Percentiles rank a stretch among this genome's conserved stretches.
Evolutionary conservation across 2,888 invertebrate genomes (phyloP).

Genomic region (Galeruca laticollis): DNA sequence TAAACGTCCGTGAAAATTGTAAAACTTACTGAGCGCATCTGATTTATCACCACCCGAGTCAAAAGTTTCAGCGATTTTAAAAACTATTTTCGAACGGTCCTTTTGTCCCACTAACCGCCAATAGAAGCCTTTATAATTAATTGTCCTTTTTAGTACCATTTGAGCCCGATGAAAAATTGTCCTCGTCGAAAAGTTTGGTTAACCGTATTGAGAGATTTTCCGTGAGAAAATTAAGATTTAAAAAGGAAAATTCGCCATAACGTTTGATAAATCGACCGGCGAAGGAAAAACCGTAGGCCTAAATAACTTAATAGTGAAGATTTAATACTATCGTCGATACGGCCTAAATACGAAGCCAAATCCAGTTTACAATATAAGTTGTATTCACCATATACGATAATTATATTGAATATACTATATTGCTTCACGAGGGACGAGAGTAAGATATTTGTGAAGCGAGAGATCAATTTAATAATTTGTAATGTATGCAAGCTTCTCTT

Average conservation of each 20-base stretch:
- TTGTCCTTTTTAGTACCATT: constrained; percentile 33
- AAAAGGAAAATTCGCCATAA: constrained; percentile 14
- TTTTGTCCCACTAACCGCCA: constrained; percentile 28
- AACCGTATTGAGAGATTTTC: constrained; percentile 33
- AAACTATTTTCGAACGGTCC: constrained; percentile 32
- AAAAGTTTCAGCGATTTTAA: constrained; percentile 31
- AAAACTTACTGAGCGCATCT: constrained; percentile 19
- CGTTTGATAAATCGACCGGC: constrained; percentile 28
- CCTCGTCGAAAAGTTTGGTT: constrained; percentile 26
- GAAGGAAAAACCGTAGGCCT: background rate
- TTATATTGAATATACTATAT: too few relatives aligned
- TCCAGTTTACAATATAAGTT: too few relatives aligned
- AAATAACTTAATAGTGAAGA: too few relatives aligned
- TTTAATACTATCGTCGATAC: too few relatives aligned
- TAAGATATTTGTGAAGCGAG: too few relatives aligned
- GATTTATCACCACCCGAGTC: constrained; percentile 20
- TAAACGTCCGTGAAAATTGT: constrained; percentile 22
- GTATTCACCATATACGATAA: too few relatives aligned
- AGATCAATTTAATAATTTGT: too few relatives aligned
- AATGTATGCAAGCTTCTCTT: too few relatives aligned
- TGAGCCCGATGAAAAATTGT: constrained; percentile 32
- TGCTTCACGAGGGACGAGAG: too few relatives aligned
- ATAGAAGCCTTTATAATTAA: constrained; percentile 32
- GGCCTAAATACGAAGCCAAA: too few relatives aligned
- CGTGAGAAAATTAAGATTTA: constrained; percentile 21